These are phyloP conservation scores for Sphinx pinastri DNA, from an alignment of 2,888 invertebrate genomes.

Conservation along the genomic window DNA sequence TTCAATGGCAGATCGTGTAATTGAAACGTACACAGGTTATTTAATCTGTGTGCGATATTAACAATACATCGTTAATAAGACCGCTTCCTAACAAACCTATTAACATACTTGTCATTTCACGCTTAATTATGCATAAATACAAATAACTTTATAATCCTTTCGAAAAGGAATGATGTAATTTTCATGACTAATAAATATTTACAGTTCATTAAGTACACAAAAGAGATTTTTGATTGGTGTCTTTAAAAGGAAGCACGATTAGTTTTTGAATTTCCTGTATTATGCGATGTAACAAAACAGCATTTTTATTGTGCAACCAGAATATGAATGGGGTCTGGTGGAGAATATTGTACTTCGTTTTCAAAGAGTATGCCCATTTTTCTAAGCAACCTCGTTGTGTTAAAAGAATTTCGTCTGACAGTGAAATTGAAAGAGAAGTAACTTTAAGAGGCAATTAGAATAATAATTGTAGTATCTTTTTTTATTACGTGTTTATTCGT, in stretches of 20 bases:
- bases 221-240: slow-evolving; percentile 15
- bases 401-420: no score
- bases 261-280: slow-evolving; percentile 2
- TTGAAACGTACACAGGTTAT: slow-evolving; percentile 24
- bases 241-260: slow-evolving; percentile 2
- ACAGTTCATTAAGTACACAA: slow-evolving; percentile 12
- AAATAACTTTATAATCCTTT: slow-evolving; percentile 3
- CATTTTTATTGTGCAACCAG: not conserved
- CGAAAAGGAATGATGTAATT: not conserved
- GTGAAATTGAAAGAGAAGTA: no score
- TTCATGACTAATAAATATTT: slow-evolving; percentile 17
- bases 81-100: slow-evolving; percentile 12
- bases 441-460: no score
- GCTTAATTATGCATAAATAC: slow-evolving; percentile 4
- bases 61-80: slow-evolving; percentile 8
- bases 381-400: no score
- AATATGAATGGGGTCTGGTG: not conserved
- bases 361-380: no score
- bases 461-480: no score
- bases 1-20: slow-evolving; percentile 25
- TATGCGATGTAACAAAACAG: not conserved
- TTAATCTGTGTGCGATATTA: slow-evolving; percentile 19
- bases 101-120: slow-evolving; percentile 18
- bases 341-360: no score
- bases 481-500: no score